Evolutionary conservation across 2,888 invertebrate genomes (phyloP), one percentile per base, ranked within the genome.

Genomic region (Drosophila recens): DNA sequence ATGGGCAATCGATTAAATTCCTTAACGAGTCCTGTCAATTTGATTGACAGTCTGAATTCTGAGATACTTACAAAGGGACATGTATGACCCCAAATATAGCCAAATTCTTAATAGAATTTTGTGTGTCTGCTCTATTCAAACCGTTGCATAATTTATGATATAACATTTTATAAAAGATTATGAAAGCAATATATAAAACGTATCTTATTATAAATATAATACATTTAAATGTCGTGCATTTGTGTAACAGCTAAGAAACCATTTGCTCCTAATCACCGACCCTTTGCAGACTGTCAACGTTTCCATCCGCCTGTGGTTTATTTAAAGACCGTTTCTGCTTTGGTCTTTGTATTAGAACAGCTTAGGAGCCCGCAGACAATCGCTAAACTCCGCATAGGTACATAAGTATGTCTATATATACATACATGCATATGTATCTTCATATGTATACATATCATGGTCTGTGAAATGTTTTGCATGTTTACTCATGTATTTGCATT

Each of bases 401-500:
- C 38, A 54, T 15, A 67, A 65, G 20, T 54, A 33, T 17, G 8
- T 42, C 27, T 23, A 43, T 45, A 30, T 30, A 30, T 30, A 30
- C 33, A 64, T 65, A 36, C 27, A 46, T 11, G 63, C 13, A 20
- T 13, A 20, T 27, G 36, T 20, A 53, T 38, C 33, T 23, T 20
- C 13, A 36, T 30, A 34, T 27, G 33, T 20, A 30, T 42, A 42
- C 64, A 20, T 64, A 72, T 48, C 65, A 72, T 68, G 67, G 69
- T 72, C 72, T 70, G 73, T 74, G 71, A 74, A 78, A 72, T 80
- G 71, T 75, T 88, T 87, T 84, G 84, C 84, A 89, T 84, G 84
- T 87, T 84, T 89, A 86, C 84, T 75, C 67, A 80, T 89, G 89
- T 84, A 89, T 89, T 84, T 84, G 84, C 84, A 84, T 89, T 87